Conservation (phyloP, 2,113 vertebrate genomes). For the Asarcornis scutulata region DNA sequence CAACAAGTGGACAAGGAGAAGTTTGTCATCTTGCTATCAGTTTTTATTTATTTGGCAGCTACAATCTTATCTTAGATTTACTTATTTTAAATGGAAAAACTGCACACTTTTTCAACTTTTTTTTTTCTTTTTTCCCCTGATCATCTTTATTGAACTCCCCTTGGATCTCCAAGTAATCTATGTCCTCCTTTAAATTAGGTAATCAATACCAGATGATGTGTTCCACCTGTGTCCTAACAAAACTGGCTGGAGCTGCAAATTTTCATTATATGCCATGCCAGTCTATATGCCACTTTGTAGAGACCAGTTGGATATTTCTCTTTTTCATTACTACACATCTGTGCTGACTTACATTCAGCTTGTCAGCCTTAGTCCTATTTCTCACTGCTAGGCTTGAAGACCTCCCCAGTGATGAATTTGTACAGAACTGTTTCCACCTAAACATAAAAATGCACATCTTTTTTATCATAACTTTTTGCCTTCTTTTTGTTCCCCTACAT, state of each 20-base stretch:
- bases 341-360: neutral
- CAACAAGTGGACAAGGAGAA: neutral
- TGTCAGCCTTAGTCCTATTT: neutral
- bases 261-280: neutral
- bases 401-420: neutral
- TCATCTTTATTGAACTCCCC: neutral
- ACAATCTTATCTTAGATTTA: neutral
- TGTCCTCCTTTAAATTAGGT: neutral
- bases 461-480: neutral
- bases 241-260: neutral
- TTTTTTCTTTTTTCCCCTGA: too few species aligned
- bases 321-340: neutral
- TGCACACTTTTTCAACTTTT: neutral
- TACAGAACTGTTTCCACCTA: neutral
- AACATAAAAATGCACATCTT: rapidly evolving
- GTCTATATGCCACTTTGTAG: neutral
- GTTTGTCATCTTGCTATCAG: neutral
- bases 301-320: neutral
- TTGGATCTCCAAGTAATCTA: neutral
- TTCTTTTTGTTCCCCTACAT: rapidly evolving
- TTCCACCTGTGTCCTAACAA: neutral
- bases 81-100: neutral
- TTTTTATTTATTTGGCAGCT: neutral
- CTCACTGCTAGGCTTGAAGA: neutral
- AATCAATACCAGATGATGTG: neutral